Evolutionary conservation across 2,113 vertebrate genomes (phyloP).

Genomic region (Melanerpes formicivorus): DNA sequence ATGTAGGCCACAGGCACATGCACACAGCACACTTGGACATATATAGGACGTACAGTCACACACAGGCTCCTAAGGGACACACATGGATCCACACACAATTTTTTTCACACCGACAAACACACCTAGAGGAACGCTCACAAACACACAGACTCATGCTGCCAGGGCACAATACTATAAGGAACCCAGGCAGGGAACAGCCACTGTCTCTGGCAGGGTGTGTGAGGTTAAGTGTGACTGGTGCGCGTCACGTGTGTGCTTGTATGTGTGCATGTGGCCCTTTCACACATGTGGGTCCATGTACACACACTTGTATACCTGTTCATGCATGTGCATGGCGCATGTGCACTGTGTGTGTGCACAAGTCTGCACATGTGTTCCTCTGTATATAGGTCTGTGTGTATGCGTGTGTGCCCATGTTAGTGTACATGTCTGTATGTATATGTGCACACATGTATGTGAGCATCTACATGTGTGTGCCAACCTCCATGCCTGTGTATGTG

Average conservation of each 20-base stretch:
- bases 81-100: fast-evolving
- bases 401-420: background rate
- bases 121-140: fast-evolving
- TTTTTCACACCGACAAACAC: background rate
- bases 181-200: fast-evolving
- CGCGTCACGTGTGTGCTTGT: too few species aligned
- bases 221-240: background rate
- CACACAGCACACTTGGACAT: fast-evolving
- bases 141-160: fast-evolving
- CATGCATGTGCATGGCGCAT: too few species aligned
- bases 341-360: too few species aligned
- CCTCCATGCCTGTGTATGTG: background rate
- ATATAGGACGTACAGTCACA: fast-evolving
- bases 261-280: background rate
- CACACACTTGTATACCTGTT: background rate
- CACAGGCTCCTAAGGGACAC: background rate
- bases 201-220: fast-evolving
- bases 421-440: background rate
- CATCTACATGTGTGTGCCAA: background rate
- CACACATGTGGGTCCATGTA: fast-evolving
- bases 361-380: fast-evolving
- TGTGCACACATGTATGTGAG: fast-evolving
- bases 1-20: background rate
- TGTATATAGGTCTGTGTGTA: too few species aligned
- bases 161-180: background rate